These are phyloP conservation scores for Denticeps clupeoides DNA, from an alignment of 2,797 vertebrate genomes.

Conservation along the genomic window DNA sequence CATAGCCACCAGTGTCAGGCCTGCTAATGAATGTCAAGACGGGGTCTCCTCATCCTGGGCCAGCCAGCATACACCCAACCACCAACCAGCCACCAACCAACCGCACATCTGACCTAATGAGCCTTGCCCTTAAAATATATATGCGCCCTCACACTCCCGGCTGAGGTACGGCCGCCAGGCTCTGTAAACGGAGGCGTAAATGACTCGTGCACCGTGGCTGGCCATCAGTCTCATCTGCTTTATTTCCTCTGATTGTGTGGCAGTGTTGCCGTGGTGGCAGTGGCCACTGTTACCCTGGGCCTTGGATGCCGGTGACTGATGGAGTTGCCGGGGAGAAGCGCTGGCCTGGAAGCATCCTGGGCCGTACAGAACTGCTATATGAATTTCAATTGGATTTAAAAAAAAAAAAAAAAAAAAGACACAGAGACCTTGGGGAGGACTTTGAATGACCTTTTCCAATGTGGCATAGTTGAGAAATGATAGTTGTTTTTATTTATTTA, in stretches of 20 bases:
- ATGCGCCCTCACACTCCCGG: too few species aligned
- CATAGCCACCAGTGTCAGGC: neutral
- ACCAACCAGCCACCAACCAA: constrained; percentile 10
- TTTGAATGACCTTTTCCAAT: constrained; percentile 37
- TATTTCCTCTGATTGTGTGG: constrained; percentile 41
- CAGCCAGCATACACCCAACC: constrained; percentile 37
- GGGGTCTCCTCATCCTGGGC: constrained; percentile 28
- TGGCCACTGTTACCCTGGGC: constrained; percentile 31
- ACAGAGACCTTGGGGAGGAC: constrained; percentile 35
- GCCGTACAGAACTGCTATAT: constrained; percentile 37
- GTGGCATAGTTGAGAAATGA: too few species aligned
- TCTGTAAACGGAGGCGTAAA: constrained; percentile 53
- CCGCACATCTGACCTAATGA: too few species aligned
- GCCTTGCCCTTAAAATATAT: too few species aligned
- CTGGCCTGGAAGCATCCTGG: constrained; percentile 34
- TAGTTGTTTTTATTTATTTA: too few species aligned
- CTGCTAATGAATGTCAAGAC: constrained; percentile 41
- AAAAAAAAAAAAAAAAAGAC: constrained; percentile 7
- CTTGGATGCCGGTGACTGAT: constrained; percentile 48
- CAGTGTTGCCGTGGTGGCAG: constrained; percentile 31
- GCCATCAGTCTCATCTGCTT: constrained; percentile 43
- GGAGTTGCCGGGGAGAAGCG: constrained; percentile 39
- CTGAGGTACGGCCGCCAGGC: constrained; percentile 51
- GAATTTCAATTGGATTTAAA: constrained; percentile 35
- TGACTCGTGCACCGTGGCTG: constrained; percentile 45